Percentiles rank a stretch among this genome's conserved stretches.
phyloP scores from a whole-genome alignment of 2,888 invertebrate species.

The Digitonthophagus gazella region DNA sequence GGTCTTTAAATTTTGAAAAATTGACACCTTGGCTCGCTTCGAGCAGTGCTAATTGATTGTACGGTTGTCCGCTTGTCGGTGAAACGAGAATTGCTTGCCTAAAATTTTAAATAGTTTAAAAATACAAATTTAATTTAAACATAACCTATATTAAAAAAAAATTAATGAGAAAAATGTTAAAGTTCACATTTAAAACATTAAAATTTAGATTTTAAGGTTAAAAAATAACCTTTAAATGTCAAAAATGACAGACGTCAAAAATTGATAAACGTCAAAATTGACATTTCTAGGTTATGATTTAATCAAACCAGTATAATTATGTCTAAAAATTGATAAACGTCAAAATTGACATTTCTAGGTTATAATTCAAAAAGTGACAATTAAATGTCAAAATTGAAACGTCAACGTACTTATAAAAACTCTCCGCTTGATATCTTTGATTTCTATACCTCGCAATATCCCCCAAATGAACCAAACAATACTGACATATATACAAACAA shows the following conservation, averaged over 20 bases:
- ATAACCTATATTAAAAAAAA: neutral
- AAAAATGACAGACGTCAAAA: no score
- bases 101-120: constrained; percentile 23
- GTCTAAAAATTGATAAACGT: no score
- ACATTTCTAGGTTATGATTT: neutral
- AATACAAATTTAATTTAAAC: neutral
- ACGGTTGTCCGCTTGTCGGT: constrained; percentile 81
- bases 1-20: no score
- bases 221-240: no score
- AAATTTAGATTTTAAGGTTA: no score
- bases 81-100: constrained; percentile 73
- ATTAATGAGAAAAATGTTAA: neutral
- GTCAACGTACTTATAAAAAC: constrained; percentile 80
- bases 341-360: neutral
- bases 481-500: constrained; percentile 82
- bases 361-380: no score
- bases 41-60: constrained; percentile 82
- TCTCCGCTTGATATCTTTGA: constrained; percentile 77
- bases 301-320: no score
- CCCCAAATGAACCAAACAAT: constrained; percentile 85
- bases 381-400: no score
- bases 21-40: constrained; percentile 79
- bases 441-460: constrained; percentile 83
- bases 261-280: no score
- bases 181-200: no score